Evolutionary conservation across 2,797 vertebrate genomes (phyloP), one percentile per base, ranked within the genome.

Genomic region (Setipinna tenuifilis): DNA sequence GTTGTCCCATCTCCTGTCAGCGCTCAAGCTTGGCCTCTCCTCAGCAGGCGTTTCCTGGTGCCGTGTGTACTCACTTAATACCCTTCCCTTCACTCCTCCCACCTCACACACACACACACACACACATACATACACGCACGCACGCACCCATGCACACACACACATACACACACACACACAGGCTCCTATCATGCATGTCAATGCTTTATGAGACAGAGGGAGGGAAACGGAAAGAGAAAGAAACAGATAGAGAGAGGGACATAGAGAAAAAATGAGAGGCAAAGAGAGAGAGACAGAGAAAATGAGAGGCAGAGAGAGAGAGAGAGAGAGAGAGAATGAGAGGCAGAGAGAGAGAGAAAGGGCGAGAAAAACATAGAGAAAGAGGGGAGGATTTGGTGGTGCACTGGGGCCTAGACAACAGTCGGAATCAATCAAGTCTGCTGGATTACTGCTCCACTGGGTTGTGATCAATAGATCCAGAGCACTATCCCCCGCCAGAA

Each of bases 381-480:
- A 85, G 82, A 86, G 80, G 87, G 90, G 90, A 93, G 94, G 93
- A 94, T 93, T 93, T 92, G 92, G 92, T 91, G 95, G 94, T 92
- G 93, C 93, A 94, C 92, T 85, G 92, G 95, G 92, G 93, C 93
- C 94, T 90, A 89, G 93, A 94, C 94, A 95, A 94, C 94, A 93
- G 94, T 92, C 91, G 48, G 86, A 95, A 96, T 96, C 94, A 96
- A 97, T 96, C 95, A 94, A 93, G 94, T 94, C 94, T 89, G 90
- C 88, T 93, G 94, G 95, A 96, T 96, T 95, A 96, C 95, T 95
- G 94, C 93, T 94, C 94, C 88, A 91, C 92, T 93, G 95, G 94
- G 95, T 95, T 93, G 93, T 95, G 94, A 97, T 97, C 97, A 94
- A 96, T 96, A 96, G 94, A 94, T 96, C 95, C 94, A 90, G 94